A percentile compares a stretch with the other conserved stretches of the same genome.
Conservation (phyloP, 2,797 vertebrate genomes). For the Chrysolophus pictus region DNA sequence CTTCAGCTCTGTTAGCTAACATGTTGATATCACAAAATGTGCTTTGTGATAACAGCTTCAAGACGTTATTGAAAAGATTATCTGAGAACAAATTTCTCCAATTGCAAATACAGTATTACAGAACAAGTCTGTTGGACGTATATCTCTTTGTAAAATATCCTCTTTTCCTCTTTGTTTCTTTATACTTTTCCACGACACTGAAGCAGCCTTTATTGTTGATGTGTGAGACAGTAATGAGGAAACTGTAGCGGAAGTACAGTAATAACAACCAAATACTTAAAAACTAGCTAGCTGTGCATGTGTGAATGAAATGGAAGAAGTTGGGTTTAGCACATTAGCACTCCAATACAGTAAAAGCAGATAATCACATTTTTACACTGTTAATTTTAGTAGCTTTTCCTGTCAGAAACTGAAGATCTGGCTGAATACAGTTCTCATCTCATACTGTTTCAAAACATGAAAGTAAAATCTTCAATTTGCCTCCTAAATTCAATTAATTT, state of each 20-base stretch:
- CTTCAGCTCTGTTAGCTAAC: not conserved
- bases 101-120: not conserved
- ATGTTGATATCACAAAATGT: not conserved
- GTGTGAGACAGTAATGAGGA: not conserved
- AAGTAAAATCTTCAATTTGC: not conserved
- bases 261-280: not conserved
- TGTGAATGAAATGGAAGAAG: not conserved
- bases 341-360: not conserved
- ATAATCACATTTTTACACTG: not conserved
- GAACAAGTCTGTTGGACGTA: not conserved
- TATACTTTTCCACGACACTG: not conserved
- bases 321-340: not conserved
- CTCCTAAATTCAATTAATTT: not conserved
- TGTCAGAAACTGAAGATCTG: not conserved
- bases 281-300: not conserved
- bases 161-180: not conserved
- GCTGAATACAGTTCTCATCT: not conserved
- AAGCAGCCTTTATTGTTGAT: not conserved
- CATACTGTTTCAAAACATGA: not conserved
- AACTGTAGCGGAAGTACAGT: not conserved
- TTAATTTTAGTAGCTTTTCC: not conserved
- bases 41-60: not conserved
- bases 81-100: not conserved
- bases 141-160: not conserved
- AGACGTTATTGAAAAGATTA: not conserved